Evolutionary conservation across 2,888 invertebrate species (phyloP), one percentile per base, ranked within the genome.

Genomic region (Eumerus sabulonum): DNA sequence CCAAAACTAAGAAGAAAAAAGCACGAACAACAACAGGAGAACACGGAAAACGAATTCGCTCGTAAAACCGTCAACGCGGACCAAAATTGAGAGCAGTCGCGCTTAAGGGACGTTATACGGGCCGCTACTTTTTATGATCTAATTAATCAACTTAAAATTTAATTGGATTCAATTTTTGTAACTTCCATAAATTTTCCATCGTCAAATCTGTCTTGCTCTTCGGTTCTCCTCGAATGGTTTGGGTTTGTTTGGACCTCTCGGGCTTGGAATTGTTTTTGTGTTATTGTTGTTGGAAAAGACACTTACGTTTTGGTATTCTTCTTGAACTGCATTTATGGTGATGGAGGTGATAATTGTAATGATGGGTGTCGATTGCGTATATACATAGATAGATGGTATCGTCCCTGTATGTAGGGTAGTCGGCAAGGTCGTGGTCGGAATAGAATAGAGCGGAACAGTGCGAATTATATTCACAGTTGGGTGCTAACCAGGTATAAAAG

Each of bases 81-180:
- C 54, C 7, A 7, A 38, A 42, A 48, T 11, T 11, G 17, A 40
- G 40, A 18, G n/a, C 40, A n/a, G 12, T 40, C n/a, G 40, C 40
- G 17, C 40, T 16, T 47, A 13, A 17, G 16, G 18, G 17, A 36
- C 40, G 14, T n/a, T 35, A 56, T 19, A 13, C 45, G 50, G 17
- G 11, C 14, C 19, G 19, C 13, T 45, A n/a, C n/a, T 42, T 59
- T 57, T 67, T 59, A 45, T 56, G 70, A 66, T 76, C 71, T 76
- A 76, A 76, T 76, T 76, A 71, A 76, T 62, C 50, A 72, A 62
- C 66, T 72, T 66, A 62, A 54, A 56, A 48, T 66, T 62, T 62
- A 72, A 77, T 77, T 77, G 71, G 66, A 72, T 67, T 71, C 60
- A 77, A 62, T 67, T 72, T 71, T 76, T 66, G n/a, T 50, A 64